Percentiles rank a stretch among this genome's conserved stretches.
These are phyloP conservation scores for Tachysurus fulvidraco DNA, from an alignment of 2,113 vertebrate genomes.

Conservation along the genomic window DNA sequence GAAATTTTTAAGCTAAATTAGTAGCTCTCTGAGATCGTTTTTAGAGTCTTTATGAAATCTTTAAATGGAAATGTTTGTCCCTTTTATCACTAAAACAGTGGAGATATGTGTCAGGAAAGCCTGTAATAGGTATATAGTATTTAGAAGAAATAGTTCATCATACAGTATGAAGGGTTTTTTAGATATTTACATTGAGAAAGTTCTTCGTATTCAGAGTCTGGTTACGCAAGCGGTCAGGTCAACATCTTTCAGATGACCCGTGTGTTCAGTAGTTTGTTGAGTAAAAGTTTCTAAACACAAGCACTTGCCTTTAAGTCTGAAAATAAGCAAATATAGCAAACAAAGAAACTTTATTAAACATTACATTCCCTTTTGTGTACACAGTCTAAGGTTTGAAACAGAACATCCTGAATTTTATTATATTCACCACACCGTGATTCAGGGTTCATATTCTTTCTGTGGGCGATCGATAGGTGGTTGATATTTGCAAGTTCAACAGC, in stretches of 20 bases:
- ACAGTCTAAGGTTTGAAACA: not conserved
- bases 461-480: not conserved
- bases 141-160: not conserved
- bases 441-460: not conserved
- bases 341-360: not conserved
- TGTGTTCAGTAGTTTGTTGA: not conserved
- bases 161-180: not conserved
- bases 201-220: not conserved
- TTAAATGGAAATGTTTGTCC: too few relatives aligned
- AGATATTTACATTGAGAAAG: not conserved
- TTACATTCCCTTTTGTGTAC: not conserved
- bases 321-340: not conserved
- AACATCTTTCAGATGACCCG: not conserved
- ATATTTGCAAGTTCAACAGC: not conserved
- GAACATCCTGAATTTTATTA: slow-evolving; percentile 14
- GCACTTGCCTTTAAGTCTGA: not conserved
- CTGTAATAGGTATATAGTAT: too few relatives aligned
- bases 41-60: not conserved
- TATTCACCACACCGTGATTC: not conserved
- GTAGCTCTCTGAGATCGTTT: too few relatives aligned
- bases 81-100: not conserved
- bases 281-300: not conserved
- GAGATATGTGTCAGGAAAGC: not conserved
- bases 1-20: too few relatives aligned
- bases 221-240: not conserved